Percentiles rank a stretch among this genome's conserved stretches.
These are phyloP conservation scores for Heteractis magnifica DNA, from an alignment of 92 coral and sea anemone genomes.

Conservation along the genomic window DNA sequence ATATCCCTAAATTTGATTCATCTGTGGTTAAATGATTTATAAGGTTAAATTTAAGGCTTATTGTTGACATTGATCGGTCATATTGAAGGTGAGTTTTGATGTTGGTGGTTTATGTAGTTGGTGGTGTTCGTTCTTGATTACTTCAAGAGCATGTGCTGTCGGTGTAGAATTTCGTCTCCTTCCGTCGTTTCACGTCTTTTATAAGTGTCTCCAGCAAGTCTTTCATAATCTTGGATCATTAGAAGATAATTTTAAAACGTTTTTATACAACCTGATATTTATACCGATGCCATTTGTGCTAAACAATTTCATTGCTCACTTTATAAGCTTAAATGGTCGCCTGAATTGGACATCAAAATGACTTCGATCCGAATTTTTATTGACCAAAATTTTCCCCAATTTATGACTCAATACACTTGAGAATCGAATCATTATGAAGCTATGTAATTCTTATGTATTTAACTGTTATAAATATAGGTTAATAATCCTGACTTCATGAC, in stretches of 20 bases:
- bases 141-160: constrained; percentile 14
- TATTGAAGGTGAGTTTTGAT: constrained; percentile 8
- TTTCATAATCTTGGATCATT: neutral
- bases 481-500: neutral
- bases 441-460: neutral
- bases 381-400: neutral
- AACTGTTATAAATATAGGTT: neutral
- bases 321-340: neutral
- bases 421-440: neutral
- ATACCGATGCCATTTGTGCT: neutral
- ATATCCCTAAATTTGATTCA: neutral
- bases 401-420: neutral
- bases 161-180: constrained; percentile 24
- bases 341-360: neutral
- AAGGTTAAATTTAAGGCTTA: neutral
- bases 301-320: neutral
- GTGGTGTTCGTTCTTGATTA: neutral
- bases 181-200: neutral
- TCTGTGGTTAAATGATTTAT: neutral
- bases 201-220: neutral
- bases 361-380: neutral
- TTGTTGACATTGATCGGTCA: neutral
- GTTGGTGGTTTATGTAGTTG: neutral
- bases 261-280: too few species aligned
- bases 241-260: neutral